Evolutionary conservation across 2,113 vertebrate genomes (phyloP).

Genomic region (Ranitomeya imitator): DNA sequence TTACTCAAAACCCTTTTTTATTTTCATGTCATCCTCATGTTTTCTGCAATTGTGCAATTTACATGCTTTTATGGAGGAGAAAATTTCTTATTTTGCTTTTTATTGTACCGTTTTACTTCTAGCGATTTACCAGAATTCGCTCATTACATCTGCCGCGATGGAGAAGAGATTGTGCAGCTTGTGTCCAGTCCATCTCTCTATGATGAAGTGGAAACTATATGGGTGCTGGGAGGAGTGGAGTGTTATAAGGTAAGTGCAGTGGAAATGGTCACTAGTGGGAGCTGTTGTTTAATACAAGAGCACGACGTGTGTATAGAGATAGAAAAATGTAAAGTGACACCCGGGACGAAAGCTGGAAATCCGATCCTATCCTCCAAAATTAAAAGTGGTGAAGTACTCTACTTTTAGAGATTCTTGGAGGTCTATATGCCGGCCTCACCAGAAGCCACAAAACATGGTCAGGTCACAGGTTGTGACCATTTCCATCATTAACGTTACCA

Average conservation of each 20-base stretch:
- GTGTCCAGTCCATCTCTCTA: constrained; percentile 61
- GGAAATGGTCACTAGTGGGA: neutral
- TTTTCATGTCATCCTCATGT: neutral
- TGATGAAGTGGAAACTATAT: constrained; percentile 75
- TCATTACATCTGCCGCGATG: constrained; percentile 71
- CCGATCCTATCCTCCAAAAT: too few species aligned
- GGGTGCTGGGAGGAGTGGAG: constrained; percentile 72
- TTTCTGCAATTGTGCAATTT: neutral
- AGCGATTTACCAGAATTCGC: constrained; percentile 70
- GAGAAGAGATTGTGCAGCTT: constrained; percentile 65
- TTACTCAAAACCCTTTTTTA: too few species aligned
- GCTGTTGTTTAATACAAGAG: neutral
- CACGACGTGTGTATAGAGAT: neutral
- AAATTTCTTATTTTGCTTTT: neutral
- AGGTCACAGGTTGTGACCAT: too few species aligned
- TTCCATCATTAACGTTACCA: too few species aligned
- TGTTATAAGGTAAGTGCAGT: constrained; percentile 71
- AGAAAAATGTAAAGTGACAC: neutral
- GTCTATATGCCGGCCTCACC: too few species aligned
- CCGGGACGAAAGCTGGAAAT: too few species aligned
- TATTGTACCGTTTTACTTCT: neutral
- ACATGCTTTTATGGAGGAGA: neutral
- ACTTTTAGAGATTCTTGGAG: too few species aligned
- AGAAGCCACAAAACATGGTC: too few species aligned
- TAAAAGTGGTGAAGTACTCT: too few species aligned